Percentiles rank a stretch among this genome's conserved stretches.
Evolutionary conservation across 2,797 vertebrate genomes (phyloP).

Genomic region (Anas flavirostris): DNA sequence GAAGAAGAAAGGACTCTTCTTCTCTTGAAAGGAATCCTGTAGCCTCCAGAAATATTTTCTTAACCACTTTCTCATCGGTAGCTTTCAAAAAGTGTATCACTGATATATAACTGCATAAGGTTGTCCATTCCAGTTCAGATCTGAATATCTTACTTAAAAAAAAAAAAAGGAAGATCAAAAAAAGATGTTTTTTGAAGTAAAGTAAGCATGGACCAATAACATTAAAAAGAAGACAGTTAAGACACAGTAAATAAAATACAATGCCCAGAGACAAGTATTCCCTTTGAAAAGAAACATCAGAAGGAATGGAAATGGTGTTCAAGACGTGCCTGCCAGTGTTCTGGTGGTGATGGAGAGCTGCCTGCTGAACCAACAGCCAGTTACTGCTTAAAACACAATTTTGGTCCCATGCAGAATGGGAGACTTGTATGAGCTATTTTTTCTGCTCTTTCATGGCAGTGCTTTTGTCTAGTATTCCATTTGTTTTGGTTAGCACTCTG

Average conservation of each 20-base stretch:
- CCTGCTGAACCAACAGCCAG: not conserved
- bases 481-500: not conserved
- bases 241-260: conserved; percentile 37
- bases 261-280: conserved; percentile 23
- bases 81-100: not conserved
- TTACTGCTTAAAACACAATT: not conserved
- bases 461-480: not conserved
- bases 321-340: not conserved
- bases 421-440: not conserved
- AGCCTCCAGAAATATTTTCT: conserved; percentile 36
- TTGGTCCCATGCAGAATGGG: not conserved
- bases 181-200: not conserved
- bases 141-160: not conserved
- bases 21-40: not conserved
- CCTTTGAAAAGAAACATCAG: conserved; percentile 51
- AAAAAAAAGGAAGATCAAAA: not conserved
- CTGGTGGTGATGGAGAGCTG: not conserved
- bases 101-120: not conserved
- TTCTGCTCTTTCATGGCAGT: not conserved
- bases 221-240: conserved; percentile 35
- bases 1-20: not conserved
- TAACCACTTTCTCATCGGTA: not conserved
- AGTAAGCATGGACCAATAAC: not conserved
- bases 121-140: not conserved
- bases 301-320: conserved; percentile 25